Conservation (phyloP, 1,140 invertebrate genomes). For the Drosophila fuyamai region DNA sequence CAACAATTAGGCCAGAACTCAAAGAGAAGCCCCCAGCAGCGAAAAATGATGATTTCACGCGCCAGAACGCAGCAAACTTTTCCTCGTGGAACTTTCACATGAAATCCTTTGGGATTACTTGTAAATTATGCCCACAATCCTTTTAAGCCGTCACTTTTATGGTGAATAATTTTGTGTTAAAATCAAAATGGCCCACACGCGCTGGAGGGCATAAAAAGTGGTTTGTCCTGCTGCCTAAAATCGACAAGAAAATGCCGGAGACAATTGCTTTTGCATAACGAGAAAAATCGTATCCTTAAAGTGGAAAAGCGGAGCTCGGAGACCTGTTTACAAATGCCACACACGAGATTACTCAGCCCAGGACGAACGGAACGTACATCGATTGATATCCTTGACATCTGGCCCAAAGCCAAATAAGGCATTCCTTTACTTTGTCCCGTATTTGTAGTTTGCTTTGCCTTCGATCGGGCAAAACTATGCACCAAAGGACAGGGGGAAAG, state of each 20-base stretch:
- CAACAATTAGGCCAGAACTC: slow-evolving; percentile 49
- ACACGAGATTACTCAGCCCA: slow-evolving; percentile 41
- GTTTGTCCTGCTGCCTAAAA: slow-evolving; percentile 17
- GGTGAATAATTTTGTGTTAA: slow-evolving; percentile 79
- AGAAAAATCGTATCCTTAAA: slow-evolving; percentile 12
- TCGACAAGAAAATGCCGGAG: slow-evolving; percentile 56
- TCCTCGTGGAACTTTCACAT: slow-evolving; percentile 11
- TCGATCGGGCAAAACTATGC: slow-evolving; percentile 17
- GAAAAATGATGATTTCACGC: slow-evolving; percentile 68
- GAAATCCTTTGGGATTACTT: slow-evolving; percentile 64
- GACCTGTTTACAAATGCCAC: slow-evolving; percentile 54
- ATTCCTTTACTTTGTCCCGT: slow-evolving; percentile 15
- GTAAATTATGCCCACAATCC: slow-evolving; percentile 70
- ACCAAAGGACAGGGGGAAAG: background rate
- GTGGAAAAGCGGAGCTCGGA: slow-evolving; percentile 2
- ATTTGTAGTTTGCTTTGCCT: slow-evolving; percentile 24
- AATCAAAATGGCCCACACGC: slow-evolving; percentile 75
- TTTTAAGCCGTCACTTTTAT: slow-evolving; percentile 79
- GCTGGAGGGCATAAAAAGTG: slow-evolving; percentile 21
- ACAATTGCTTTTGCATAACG: slow-evolving; percentile 69
- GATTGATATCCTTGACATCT: slow-evolving; percentile 47
- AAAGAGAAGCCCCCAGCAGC: slow-evolving; percentile 9
- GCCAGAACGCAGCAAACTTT: slow-evolving; percentile 36
- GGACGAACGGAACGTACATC: background rate
- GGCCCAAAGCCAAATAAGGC: slow-evolving; percentile 42